Percentiles rank a stretch among this genome's conserved stretches.
These are phyloP conservation scores for Rhinoderma darwinii DNA, from an alignment of 2,113 vertebrate genomes.

Conservation along the genomic window DNA sequence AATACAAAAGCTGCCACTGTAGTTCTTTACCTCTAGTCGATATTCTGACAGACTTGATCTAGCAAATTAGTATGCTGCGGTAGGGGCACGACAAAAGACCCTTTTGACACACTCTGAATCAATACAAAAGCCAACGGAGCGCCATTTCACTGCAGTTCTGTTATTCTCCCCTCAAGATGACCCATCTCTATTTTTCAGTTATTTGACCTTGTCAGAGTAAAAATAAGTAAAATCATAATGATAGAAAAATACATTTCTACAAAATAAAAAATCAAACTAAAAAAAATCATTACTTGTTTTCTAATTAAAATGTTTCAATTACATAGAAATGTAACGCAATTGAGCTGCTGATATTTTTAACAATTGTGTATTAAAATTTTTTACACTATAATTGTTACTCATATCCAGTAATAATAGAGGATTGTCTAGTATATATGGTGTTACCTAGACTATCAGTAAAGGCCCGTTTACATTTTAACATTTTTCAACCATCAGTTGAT, in stretches of 20 bases:
- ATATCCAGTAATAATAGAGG: not conserved
- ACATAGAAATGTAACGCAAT: not conserved
- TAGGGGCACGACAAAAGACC: slow-evolving; percentile 96
- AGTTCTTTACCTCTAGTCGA: slow-evolving; percentile 94
- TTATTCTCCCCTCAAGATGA: slow-evolving; percentile 83
- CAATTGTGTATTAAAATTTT: not conserved
- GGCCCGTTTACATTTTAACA: too few species aligned
- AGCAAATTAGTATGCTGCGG: slow-evolving; percentile 99
- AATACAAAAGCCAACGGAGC: slow-evolving; percentile 92
- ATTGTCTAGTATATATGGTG: not conserved
- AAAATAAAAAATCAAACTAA: slow-evolving; percentile 34
- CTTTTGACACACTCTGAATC: slow-evolving; percentile 95
- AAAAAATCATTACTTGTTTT: slow-evolving; percentile 56
- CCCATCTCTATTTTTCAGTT: slow-evolving; percentile 71
- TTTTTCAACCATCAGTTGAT: too few species aligned
- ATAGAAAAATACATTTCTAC: slow-evolving; percentile 71
- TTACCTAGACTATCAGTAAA: too few species aligned
- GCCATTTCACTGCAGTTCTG: slow-evolving; percentile 81
- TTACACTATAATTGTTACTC: not conserved
- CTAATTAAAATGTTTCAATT: not conserved
- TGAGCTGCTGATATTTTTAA: not conserved
- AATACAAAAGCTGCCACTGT: slow-evolving; percentile 93
- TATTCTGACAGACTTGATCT: slow-evolving; percentile 98
- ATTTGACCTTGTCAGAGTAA: slow-evolving; percentile 80
- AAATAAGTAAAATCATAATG: slow-evolving; percentile 70